Evolutionary conservation across 2,888 invertebrate species (phyloP).

Genomic region (Mesoligia furuncula): DNA sequence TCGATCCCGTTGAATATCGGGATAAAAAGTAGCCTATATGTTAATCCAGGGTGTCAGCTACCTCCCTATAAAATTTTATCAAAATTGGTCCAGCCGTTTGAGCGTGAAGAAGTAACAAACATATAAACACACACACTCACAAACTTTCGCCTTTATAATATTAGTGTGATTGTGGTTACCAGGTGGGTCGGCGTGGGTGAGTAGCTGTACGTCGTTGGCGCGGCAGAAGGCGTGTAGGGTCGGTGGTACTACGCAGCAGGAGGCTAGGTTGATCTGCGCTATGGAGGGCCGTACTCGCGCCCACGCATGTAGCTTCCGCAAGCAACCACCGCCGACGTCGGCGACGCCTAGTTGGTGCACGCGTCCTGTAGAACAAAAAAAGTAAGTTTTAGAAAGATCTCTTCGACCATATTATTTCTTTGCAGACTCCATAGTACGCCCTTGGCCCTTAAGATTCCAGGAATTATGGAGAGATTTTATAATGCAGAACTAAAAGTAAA

Average conservation of each 20-base stretch:
- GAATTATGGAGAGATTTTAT: not conserved
- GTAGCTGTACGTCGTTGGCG: constrained; percentile 96
- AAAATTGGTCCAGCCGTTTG: too few relatives aligned
- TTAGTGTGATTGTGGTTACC: too few relatives aligned
- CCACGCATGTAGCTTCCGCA: constrained; percentile 94
- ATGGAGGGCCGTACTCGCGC: constrained; percentile 95
- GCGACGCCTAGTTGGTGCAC: constrained; percentile 95
- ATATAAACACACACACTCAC: too few relatives aligned
- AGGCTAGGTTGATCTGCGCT: constrained; percentile 97
- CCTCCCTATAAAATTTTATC: too few relatives aligned
- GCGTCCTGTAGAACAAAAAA: constrained; percentile 74
- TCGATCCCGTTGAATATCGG: too few relatives aligned
- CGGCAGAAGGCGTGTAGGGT: constrained; percentile 97
- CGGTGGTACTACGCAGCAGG: constrained; percentile 98
- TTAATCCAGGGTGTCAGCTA: too few relatives aligned
- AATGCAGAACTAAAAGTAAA: not conserved
- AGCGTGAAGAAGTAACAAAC: too few relatives aligned
- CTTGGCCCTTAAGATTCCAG: not conserved
- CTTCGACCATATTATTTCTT: not conserved
- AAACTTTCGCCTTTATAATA: too few relatives aligned
- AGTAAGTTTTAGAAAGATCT: not conserved
- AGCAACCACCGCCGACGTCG: constrained; percentile 95
- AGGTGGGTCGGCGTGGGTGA: constrained; percentile 98
- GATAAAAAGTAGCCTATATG: too few relatives aligned
- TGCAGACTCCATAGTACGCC: not conserved